phyloP scores from a whole-genome alignment of 2,797 vertebrate genomes.

The Tiaroga cobitis region DNA sequence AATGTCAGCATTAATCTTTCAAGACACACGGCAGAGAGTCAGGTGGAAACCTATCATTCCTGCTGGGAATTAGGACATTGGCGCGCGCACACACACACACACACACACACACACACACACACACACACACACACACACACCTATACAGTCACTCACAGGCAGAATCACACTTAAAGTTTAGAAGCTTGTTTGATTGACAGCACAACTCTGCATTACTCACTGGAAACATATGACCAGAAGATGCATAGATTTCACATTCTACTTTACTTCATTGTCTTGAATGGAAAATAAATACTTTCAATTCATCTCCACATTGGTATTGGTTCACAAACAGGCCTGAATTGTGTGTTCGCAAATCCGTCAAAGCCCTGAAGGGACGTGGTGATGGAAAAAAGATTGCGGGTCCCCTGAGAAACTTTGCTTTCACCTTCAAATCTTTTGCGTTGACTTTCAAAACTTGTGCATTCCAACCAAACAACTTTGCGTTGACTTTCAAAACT shows the following conservation, averaged over 20 bases:
- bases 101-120: neutral
- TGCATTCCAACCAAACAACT: too few relatives aligned
- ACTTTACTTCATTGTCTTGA: too few relatives aligned
- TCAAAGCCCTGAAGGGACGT: too few relatives aligned
- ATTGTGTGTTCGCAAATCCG: too few relatives aligned
- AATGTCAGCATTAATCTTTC: slow-evolving; percentile 47
- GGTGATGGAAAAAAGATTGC: too few relatives aligned
- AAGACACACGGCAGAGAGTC: neutral
- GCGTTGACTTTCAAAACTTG: too few relatives aligned
- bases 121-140: neutral
- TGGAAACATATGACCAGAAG: neutral
- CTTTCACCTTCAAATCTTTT: too few relatives aligned
- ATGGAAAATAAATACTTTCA: too few relatives aligned
- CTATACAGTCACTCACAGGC: neutral
- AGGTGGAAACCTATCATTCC: slow-evolving; percentile 44
- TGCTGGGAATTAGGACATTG: neutral
- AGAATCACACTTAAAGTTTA: neutral
- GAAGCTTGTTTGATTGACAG: neutral
- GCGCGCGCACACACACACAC: neutral
- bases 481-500: too few relatives aligned
- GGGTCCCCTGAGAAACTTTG: too few relatives aligned
- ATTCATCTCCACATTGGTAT: too few relatives aligned
- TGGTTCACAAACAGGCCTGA: too few relatives aligned
- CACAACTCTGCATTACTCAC: neutral
- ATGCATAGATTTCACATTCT: neutral